These are phyloP conservation scores for Germaria angustata DNA, from an alignment of 2,888 invertebrate species.

Conservation along the genomic window DNA sequence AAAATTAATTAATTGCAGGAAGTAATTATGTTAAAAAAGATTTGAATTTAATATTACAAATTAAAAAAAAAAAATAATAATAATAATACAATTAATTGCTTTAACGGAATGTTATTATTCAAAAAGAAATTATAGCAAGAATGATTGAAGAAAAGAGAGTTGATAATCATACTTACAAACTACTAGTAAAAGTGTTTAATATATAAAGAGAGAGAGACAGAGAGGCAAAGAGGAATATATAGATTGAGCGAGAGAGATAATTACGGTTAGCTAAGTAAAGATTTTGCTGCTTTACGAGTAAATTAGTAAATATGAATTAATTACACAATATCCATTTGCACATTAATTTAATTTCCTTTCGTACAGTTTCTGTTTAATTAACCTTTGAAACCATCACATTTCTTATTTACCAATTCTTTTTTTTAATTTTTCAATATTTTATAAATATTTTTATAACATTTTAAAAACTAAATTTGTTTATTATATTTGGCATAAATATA, in stretches of 20 bases:
- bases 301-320: conserved; percentile 2
- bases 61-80: no score
- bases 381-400: conserved; percentile 54
- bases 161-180: neutral
- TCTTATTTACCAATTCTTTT: neutral
- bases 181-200: neutral
- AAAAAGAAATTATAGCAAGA: neutral
- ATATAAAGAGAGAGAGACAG: neutral
- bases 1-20: neutral
- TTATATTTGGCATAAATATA: conserved; percentile 54
- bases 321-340: conserved; percentile 1
- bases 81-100: neutral
- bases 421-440: neutral
- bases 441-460: conserved; percentile 18
- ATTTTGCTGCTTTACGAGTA: neutral
- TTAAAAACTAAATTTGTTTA: conserved; percentile 41
- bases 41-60: no score
- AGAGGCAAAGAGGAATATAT: no score
- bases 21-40: no score
- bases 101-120: conserved; percentile 1
- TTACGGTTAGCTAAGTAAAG: neutral
- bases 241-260: neutral
- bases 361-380: neutral
- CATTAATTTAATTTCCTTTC: neutral
- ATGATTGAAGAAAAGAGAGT: neutral